Conservation (phyloP, 2,113 vertebrate genomes). For the Microcebus jonahi region DNA sequence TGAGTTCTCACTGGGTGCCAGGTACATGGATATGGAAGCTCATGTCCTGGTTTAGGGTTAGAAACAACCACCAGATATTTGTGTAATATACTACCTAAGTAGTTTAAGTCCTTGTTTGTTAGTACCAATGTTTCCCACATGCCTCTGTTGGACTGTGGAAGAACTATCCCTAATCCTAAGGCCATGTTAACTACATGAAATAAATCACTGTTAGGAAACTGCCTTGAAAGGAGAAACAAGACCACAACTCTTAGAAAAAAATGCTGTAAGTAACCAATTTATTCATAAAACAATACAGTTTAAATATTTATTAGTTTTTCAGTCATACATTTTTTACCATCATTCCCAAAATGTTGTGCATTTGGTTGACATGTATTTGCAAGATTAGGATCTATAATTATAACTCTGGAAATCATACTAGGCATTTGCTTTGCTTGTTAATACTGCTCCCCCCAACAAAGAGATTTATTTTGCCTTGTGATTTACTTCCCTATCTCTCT, state of each 20-base stretch:
- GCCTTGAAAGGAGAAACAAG: constrained; percentile 62
- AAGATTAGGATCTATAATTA: constrained; percentile 71
- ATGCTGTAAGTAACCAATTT: constrained; percentile 80
- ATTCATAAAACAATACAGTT: constrained; percentile 82
- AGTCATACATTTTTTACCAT: constrained; percentile 67
- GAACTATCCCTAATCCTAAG: not conserved
- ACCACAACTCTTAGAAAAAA: constrained; percentile 60
- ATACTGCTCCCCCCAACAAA: not conserved
- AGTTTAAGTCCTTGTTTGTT: not conserved
- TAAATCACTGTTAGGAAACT: not conserved
- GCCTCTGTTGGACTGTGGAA: not conserved
- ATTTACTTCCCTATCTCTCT: not conserved
- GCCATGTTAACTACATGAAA: not conserved
- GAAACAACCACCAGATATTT: not conserved
- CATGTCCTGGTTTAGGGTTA: not conserved
- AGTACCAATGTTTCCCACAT: not conserved
- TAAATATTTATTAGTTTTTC: constrained; percentile 71
- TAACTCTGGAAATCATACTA: constrained; percentile 64
- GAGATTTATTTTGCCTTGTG: constrained; percentile 37
- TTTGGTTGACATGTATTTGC: constrained; percentile 75
- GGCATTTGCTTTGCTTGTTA: constrained; percentile 63
- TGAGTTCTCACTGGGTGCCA: not conserved
- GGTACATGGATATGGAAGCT: not conserved
- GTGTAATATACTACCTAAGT: not conserved
- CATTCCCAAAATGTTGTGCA: constrained; percentile 71